A percentile compares a stretch with the other conserved stretches of the same genome.
Conservation (phyloP, 35 echinoderm and acorn worm species). For the Anneissia japonica region DNA sequence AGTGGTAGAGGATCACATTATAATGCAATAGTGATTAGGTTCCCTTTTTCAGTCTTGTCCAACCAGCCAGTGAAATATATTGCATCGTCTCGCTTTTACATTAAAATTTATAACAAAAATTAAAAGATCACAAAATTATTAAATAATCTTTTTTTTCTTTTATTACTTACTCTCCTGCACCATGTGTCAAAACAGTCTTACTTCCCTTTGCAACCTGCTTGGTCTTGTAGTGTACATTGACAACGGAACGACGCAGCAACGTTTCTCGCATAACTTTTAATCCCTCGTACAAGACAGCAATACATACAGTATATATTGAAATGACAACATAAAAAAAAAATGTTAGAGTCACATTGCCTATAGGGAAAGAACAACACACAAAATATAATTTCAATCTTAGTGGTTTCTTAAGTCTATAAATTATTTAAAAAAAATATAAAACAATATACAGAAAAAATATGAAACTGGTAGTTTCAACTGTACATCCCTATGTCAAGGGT, state of each 20-base stretch:
- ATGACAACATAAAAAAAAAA: too few relatives aligned
- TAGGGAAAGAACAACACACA: not conserved
- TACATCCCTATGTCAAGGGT: too few relatives aligned
- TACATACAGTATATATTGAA: conserved; percentile 45
- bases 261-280: conserved; percentile 76
- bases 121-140: not conserved
- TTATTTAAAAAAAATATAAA: not conserved
- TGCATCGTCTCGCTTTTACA: not conserved
- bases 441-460: too few relatives aligned
- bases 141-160: too few relatives aligned
- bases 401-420: not conserved
- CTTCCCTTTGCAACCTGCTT: conserved; percentile 71
- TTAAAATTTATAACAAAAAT: not conserved
- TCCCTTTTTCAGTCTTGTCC: not conserved
- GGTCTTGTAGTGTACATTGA: conserved; percentile 74
- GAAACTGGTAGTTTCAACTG: too few relatives aligned
- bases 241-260: conserved; percentile 55
- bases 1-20: not conserved
- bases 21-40: not conserved
- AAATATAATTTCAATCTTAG: not conserved
- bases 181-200: conserved; percentile 64
- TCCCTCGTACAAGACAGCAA: conserved; percentile 90
- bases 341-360: not conserved
- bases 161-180: conserved; percentile 70
- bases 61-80: not conserved